Percentiles rank a stretch among this genome's conserved stretches.
phyloP scores from a whole-genome alignment of 2,888 invertebrate species.

The Andricus quercusramuli region DNA sequence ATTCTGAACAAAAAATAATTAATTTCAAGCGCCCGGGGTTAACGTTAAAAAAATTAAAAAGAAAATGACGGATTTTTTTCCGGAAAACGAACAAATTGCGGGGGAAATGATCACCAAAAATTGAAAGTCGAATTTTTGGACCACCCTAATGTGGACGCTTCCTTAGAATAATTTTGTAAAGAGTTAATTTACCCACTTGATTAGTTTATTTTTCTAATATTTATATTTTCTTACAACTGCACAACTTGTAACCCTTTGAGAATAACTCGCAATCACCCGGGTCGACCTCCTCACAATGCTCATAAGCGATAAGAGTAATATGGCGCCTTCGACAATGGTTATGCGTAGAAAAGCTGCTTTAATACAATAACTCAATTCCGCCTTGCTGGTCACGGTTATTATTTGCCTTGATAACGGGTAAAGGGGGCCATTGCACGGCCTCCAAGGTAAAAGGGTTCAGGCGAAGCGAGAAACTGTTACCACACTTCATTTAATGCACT shows the following conservation, averaged over 20 bases:
- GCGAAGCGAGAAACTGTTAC: neutral
- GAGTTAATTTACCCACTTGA: neutral
- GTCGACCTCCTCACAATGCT: constrained; percentile 45
- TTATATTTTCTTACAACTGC: neutral
- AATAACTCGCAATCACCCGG: constrained; percentile 44
- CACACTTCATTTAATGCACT: too few species aligned
- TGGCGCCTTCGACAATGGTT: constrained; percentile 40
- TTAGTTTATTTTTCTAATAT: neutral
- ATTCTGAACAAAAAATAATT: too few species aligned
- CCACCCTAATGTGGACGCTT: too few species aligned
- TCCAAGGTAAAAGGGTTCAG: constrained; percentile 12
- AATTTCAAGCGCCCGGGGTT: too few species aligned
- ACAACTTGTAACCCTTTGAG: constrained; percentile 30
- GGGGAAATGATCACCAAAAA: too few species aligned
- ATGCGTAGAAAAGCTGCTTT: constrained; percentile 50
- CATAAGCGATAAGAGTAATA: constrained; percentile 54
- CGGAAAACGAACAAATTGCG: too few species aligned
- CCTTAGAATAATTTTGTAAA: neutral
- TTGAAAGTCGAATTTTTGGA: too few species aligned
- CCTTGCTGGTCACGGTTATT: constrained; percentile 49
- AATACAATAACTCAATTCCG: constrained; percentile 59
- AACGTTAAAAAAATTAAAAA: too few species aligned
- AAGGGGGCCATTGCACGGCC: constrained; percentile 6
- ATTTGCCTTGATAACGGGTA: constrained; percentile 52
- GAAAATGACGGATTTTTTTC: too few species aligned